Evolutionary conservation across 2,113 vertebrate genomes (phyloP), one percentile per base, ranked within the genome.

Genomic region (Nematolebias whitei): DNA sequence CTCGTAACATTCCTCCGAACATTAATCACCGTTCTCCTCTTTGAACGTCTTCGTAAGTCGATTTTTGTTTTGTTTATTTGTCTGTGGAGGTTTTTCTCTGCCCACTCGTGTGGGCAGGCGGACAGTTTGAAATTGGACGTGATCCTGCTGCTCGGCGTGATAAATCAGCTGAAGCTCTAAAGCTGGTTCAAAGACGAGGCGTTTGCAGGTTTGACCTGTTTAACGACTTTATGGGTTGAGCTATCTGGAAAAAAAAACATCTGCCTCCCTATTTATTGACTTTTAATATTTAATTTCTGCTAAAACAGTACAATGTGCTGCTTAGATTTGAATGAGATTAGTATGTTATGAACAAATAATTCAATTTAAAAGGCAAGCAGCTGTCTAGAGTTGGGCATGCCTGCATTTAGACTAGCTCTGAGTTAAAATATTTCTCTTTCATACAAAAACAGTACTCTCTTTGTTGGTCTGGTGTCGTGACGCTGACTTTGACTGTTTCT

Each of bases 61-160:
- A 13, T 55, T 38, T 61, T 58, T 63, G 44, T 20, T 20, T 47
- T 44, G 41, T 2, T 54, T 35, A 8, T 29, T 10, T 5, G 5
- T 35, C 1, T 5, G 32, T 9, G 2, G 2, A 8, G 9, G 5
- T 35, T 35, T 35, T 5, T 72, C 50, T 15, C 68, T 80, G 85
- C 87, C 80, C 74, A 71, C 83, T 78, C 26, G 75, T 79, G 85
- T 85, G 47, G 79, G 83, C 79, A 71, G 68, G 74, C 50, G 71
- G 65, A 68, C 74, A 47, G 47, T 72, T 80, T 59, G 69, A 29
- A 71, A 3, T n/a, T 40, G 73, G 4, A 19, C 26, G 12, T 72
- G 53, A 67, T 73, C 85, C 85, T 10, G 26, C 76, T n/a, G 85
- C 87, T 73, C 85, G 68, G 15, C 40, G 23, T 76, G 55, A 79